phyloP scores from a whole-genome alignment of 2,113 vertebrate genomes.

The Galbula dea region DNA sequence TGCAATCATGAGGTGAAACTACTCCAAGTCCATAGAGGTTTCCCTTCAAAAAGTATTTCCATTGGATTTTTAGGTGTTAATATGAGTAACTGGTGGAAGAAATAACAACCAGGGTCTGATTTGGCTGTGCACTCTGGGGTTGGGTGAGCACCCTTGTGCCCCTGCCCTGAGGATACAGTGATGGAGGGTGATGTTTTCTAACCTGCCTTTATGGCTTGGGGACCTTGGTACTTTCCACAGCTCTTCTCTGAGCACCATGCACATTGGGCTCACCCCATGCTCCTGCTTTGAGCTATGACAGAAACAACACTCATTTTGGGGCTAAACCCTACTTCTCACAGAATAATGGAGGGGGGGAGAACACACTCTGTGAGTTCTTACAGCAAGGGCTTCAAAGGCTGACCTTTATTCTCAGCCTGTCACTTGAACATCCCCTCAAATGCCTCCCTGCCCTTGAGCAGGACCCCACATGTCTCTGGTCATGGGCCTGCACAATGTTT shows the following conservation, averaged over 20 bases:
- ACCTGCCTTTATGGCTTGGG: not conserved
- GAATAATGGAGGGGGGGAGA: accelerated
- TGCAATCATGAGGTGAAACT: not conserved
- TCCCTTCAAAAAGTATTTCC: not conserved
- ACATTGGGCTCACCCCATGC: accelerated
- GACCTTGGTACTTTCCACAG: not conserved
- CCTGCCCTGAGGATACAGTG: not conserved
- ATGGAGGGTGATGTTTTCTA: not conserved
- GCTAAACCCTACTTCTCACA: not conserved
- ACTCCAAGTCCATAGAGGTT: not conserved
- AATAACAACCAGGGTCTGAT: not conserved
- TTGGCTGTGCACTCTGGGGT: accelerated
- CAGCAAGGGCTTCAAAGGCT: not conserved
- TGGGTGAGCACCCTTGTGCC: accelerated
- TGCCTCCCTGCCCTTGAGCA: accelerated
- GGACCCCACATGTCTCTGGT: accelerated
- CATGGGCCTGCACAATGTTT: accelerated
- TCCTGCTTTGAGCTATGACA: not conserved
- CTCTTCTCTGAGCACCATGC: accelerated
- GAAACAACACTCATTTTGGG: not conserved
- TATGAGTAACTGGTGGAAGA: not conserved
- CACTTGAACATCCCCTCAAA: not conserved
- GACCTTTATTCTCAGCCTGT: not conserved
- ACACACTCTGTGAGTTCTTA: not conserved
- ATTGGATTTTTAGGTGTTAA: not conserved